Evolutionary conservation across 2,888 invertebrate species (phyloP).

Genomic region (Ectemnius continuus): DNA sequence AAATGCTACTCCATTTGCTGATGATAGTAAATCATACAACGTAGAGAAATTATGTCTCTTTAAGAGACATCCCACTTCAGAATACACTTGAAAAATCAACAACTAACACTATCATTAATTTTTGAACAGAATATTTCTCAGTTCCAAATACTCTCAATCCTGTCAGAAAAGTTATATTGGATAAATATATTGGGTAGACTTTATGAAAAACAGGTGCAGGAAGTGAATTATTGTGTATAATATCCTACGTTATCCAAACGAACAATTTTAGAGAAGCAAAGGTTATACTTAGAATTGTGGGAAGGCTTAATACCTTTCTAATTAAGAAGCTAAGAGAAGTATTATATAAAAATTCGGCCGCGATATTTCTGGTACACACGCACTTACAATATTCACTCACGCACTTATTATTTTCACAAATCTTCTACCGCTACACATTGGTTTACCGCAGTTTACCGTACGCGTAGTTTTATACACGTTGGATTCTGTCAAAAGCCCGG

Average conservation of each 20-base stretch:
- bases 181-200: neutral
- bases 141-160: neutral
- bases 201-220: neutral
- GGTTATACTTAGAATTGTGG: constrained; percentile 14
- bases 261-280: neutral
- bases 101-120: neutral
- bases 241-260: constrained; percentile 33
- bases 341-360: constrained; percentile 23
- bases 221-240: neutral
- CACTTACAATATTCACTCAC: constrained; percentile 40
- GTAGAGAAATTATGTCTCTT: neutral
- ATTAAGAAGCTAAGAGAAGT: constrained; percentile 15
- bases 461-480: constrained; percentile 71
- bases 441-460: constrained; percentile 41
- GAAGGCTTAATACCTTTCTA: neutral
- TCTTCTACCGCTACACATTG: constrained; percentile 33
- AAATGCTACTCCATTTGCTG: constrained; percentile 3
- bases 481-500: constrained; percentile 72
- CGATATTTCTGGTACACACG: constrained; percentile 4
- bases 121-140: neutral
- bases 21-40: constrained; percentile 13
- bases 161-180: neutral
- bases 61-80: neutral
- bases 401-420: constrained; percentile 36
- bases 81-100: neutral